Evolutionary conservation across 2,888 invertebrate genomes (phyloP).

Genomic region (Galeruca laticollis): DNA sequence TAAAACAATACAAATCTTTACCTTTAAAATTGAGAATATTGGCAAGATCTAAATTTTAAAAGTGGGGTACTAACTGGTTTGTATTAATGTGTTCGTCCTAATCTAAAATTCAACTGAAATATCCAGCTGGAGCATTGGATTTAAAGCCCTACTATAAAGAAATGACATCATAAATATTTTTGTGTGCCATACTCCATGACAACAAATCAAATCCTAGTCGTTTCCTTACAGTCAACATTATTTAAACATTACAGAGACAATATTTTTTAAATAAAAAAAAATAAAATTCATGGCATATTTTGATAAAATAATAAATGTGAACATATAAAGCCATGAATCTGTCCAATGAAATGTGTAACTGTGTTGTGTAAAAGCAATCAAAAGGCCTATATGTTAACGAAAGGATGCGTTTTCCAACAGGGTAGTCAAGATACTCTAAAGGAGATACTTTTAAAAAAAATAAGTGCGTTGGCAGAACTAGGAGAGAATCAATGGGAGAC

Average conservation of each 20-base stretch:
- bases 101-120: background rate
- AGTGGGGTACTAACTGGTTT: background rate
- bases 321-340: conserved; percentile 57
- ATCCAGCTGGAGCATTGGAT: background rate
- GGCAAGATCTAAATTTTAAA: background rate
- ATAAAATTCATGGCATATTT: conserved; percentile 53
- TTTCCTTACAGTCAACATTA: conserved; percentile 60
- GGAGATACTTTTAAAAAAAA: conserved; percentile 38
- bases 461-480: background rate
- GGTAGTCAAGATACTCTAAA: conserved; percentile 58
- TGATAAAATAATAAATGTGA: conserved; percentile 32
- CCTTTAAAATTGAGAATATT: background rate
- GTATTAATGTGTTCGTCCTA: background rate
- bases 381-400: conserved; percentile 61
- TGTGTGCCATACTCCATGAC: conserved; percentile 64
- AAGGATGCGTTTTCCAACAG: conserved; percentile 58
- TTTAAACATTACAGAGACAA: conserved; percentile 57
- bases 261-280: conserved; percentile 58
- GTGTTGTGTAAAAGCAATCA: conserved; percentile 63
- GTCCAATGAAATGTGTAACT: conserved; percentile 56
- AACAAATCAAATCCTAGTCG: conserved; percentile 67
- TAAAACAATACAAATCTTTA: too few species aligned
- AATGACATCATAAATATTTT: conserved; percentile 60
- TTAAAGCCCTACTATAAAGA: conserved; percentile 17
- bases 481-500: background rate